Conservation (phyloP, 2,888 invertebrate genomes). For the Lamellibrachia columna region DNA sequence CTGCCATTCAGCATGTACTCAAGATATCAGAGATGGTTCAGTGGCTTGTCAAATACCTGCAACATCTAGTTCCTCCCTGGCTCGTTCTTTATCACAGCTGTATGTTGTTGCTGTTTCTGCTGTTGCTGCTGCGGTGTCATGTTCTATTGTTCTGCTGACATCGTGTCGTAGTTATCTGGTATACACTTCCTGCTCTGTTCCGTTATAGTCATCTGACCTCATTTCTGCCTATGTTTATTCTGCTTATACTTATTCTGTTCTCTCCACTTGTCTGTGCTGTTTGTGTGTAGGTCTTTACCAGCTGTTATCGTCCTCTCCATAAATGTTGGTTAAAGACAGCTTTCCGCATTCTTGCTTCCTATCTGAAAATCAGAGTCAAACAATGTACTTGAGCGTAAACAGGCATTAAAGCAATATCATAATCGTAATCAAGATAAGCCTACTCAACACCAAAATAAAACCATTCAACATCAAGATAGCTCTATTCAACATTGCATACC, state of each 20-base stretch:
- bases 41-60: neutral
- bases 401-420: neutral
- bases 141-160: neutral
- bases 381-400: neutral
- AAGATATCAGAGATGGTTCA: neutral
- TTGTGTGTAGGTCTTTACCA: neutral
- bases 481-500: neutral
- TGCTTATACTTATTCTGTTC: neutral
- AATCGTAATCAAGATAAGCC: neutral
- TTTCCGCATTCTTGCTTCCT: neutral
- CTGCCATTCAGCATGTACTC: neutral
- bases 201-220: neutral
- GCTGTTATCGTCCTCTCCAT: neutral
- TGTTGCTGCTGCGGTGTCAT: neutral
- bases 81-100: neutral
- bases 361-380: neutral
- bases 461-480: no score
- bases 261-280: neutral
- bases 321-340: neutral
- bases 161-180: neutral
- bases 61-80: neutral
- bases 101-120: neutral
- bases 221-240: neutral
- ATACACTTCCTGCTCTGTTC: neutral
- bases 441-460: no score